These are phyloP conservation scores for Aproaerema taeniolella DNA, from an alignment of 2,888 invertebrate genomes.

Conservation along the genomic window DNA sequence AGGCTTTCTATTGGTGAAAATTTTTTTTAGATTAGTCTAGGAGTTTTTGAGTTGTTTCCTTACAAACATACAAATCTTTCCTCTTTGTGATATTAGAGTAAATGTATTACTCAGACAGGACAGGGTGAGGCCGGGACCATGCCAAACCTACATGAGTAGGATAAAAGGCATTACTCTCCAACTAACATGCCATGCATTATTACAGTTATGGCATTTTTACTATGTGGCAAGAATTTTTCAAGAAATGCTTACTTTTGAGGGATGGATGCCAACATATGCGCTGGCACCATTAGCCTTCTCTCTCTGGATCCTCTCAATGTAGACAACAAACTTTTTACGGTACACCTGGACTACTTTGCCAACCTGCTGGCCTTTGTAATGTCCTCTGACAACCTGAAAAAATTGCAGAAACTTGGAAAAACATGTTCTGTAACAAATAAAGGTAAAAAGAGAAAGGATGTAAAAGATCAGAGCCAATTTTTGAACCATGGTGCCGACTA, in stretches of 20 bases:
- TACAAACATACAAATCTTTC: constrained; percentile 7
- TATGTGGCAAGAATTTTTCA: no score
- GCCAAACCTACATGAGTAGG: no score
- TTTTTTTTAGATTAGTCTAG: no score
- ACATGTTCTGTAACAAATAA: background rate
- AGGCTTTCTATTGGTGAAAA: no score
- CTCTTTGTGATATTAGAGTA: no score
- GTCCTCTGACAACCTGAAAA: constrained; percentile 94
- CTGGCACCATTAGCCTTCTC: constrained; percentile 99
- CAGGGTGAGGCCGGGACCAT: no score
- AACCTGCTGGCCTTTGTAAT: constrained; percentile 99
- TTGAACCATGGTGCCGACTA: constrained; percentile 69
- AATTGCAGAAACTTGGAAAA: background rate
- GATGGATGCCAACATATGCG: constrained; percentile 99
- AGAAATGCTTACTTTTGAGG: constrained; percentile 98
- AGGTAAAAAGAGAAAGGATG: no score
- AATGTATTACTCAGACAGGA: no score
- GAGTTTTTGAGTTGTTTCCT: no score
- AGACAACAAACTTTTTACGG: constrained; percentile 98
- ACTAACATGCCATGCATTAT: no score
- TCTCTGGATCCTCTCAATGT: constrained; percentile 99
- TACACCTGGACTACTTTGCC: constrained; percentile 99
- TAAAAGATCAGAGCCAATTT: constrained; percentile 68
- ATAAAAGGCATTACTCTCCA: no score
- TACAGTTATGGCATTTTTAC: no score